Evolutionary conservation across 2,113 vertebrate genomes (phyloP).

Genomic region (Chauna torquata): DNA sequence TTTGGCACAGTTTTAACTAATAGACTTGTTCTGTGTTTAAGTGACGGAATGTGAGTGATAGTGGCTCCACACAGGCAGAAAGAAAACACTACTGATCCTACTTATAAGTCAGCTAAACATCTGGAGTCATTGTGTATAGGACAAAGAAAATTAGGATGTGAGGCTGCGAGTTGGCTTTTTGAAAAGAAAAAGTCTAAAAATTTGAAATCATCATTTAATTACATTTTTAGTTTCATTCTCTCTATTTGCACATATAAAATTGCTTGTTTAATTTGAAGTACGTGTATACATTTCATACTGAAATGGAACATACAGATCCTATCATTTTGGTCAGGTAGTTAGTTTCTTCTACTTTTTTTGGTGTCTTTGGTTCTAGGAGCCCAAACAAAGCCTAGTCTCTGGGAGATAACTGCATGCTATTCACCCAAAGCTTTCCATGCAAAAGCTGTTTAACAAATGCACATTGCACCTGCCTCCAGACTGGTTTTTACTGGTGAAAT

Average conservation of each 20-base stretch:
- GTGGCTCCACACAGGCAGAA: not conserved
- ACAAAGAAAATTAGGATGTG: not conserved
- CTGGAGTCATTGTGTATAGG: not conserved
- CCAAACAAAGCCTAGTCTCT: not conserved
- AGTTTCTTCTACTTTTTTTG: not conserved
- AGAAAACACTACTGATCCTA: not conserved
- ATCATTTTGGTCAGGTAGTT: not conserved
- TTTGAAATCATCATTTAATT: not conserved
- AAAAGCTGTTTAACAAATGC: not conserved
- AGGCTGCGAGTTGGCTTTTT: not conserved
- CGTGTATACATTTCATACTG: not conserved
- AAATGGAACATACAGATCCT: not conserved
- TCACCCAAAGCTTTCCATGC: not conserved
- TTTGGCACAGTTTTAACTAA: slow-evolving; percentile 17
- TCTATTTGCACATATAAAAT: not conserved
- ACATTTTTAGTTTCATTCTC: not conserved
- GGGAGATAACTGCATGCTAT: not conserved
- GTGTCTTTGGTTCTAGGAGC: not conserved
- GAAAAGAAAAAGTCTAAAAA: not conserved
- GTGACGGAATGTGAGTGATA: slow-evolving; percentile 8
- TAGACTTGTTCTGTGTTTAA: not conserved
- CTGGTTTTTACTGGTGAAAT: not conserved
- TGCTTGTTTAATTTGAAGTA: not conserved
- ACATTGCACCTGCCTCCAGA: not conserved
- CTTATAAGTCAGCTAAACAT: not conserved